Conservation (phyloP, 2,113 vertebrate species). For the Burhinus bistriatus region DNA sequence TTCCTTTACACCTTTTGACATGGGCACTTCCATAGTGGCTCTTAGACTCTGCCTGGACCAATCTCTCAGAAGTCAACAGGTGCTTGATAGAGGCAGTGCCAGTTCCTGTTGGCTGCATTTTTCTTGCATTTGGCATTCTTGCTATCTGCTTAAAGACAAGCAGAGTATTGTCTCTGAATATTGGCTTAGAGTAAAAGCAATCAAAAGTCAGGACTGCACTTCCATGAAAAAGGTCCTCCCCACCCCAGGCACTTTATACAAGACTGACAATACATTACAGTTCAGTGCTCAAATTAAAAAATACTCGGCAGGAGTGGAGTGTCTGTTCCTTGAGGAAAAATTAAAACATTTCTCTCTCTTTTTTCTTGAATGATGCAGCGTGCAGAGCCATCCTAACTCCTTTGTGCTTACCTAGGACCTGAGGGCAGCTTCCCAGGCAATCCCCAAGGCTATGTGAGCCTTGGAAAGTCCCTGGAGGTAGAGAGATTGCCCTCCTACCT, state of each 20-base stretch:
- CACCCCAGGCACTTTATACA: neutral
- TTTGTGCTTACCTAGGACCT: neutral
- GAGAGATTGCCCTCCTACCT: accelerated
- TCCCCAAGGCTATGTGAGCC: neutral
- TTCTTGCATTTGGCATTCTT: neutral
- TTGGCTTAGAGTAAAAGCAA: neutral
- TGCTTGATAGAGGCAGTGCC: neutral
- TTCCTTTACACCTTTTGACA: neutral
- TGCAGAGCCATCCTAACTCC: neutral
- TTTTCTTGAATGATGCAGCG: neutral
- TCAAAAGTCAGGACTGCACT: neutral
- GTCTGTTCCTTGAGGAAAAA: neutral
- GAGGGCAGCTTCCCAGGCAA: neutral
- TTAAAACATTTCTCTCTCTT: neutral
- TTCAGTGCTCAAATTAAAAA: neutral
- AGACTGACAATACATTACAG: neutral
- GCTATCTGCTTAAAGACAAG: neutral
- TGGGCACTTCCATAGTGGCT: neutral
- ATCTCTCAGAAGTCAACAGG: neutral
- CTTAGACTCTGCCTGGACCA: neutral
- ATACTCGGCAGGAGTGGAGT: neutral
- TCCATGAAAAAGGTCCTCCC: neutral
- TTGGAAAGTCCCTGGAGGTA: neutral
- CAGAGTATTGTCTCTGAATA: neutral
- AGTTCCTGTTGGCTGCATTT: neutral